Percentiles rank a stretch among this genome's conserved stretches.
Evolutionary conservation across 2,888 invertebrate species (phyloP).

Genomic region (Drosophila incognita): DNA sequence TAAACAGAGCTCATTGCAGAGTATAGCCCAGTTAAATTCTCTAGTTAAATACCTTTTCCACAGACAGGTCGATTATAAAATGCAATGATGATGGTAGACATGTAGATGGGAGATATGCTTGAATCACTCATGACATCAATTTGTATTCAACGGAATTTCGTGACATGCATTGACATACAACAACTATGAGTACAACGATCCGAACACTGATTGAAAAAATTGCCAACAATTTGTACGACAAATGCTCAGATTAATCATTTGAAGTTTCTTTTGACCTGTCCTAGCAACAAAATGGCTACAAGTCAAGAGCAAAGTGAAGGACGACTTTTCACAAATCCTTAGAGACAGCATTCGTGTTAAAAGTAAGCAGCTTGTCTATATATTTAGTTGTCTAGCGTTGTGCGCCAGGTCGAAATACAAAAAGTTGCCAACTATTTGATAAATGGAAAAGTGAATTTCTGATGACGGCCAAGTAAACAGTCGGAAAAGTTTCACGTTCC

Average conservation of each 20-base stretch:
- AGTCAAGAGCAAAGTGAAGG: slow-evolving; percentile 17
- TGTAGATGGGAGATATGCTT: slow-evolving; percentile 13
- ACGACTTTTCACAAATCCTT: slow-evolving; percentile 18
- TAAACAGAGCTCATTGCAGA: neutral
- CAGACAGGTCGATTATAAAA: no score
- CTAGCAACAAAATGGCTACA: slow-evolving; percentile 37
- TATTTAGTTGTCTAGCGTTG: slow-evolving; percentile 21
- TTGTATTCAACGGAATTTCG: slow-evolving; percentile 27
- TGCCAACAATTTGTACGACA: slow-evolving; percentile 55
- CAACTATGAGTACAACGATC: slow-evolving; percentile 8
- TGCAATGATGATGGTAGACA: slow-evolving; percentile 8
- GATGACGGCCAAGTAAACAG: slow-evolving; percentile 14
- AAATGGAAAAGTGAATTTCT: slow-evolving; percentile 45
- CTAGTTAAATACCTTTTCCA: neutral
- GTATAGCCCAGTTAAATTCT: neutral
- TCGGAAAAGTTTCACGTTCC: slow-evolving; percentile 5
- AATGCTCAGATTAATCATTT: slow-evolving; percentile 64
- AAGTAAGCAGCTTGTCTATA: slow-evolving; percentile 24
- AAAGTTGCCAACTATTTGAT: slow-evolving; percentile 55
- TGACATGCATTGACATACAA: slow-evolving; percentile 5
- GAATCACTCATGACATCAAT: slow-evolving; percentile 45
- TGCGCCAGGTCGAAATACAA: slow-evolving; percentile 3
- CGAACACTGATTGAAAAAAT: slow-evolving; percentile 30
- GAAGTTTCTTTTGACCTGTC: slow-evolving; percentile 47
- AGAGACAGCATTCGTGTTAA: slow-evolving; percentile 27